These are phyloP conservation scores for Leptinotarsa rubiginosa DNA, from an alignment of 2,888 invertebrate species.

Conservation along the genomic window DNA sequence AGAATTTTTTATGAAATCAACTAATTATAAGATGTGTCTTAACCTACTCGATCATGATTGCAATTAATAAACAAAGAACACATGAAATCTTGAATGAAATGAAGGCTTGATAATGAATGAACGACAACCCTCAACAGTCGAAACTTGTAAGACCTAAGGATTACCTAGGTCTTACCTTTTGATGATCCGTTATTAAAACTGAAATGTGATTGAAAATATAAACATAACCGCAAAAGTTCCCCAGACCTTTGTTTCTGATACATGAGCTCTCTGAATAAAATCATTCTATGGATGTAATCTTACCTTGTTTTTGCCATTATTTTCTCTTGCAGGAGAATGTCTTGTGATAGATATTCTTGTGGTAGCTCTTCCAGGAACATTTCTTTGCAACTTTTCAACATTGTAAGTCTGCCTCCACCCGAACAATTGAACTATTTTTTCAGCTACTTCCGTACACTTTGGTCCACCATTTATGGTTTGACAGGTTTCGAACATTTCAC, in stretches of 20 bases:
- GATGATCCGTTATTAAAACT: not conserved
- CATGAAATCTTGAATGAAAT: too few species aligned
- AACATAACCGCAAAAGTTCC: too few species aligned
- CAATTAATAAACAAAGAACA: too few species aligned
- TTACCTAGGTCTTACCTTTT: not conserved
- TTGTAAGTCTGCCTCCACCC: constrained; percentile 86
- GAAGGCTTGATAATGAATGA: too few species aligned
- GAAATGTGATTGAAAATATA: not conserved
- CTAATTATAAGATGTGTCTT: too few species aligned
- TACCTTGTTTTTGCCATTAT: constrained; percentile 51
- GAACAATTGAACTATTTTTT: constrained; percentile 81
- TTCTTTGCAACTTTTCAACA: constrained; percentile 80
- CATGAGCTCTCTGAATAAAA: not conserved
- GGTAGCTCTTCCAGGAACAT: constrained; percentile 68
- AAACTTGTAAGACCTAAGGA: too few species aligned
- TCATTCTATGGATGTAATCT: constrained; percentile 30
- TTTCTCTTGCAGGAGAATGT: constrained; percentile 54
- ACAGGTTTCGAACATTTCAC: constrained; percentile 63
- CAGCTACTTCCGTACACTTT: constrained; percentile 81
- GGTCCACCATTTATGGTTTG: constrained; percentile 63
- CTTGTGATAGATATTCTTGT: constrained; percentile 68
- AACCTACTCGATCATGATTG: too few species aligned
- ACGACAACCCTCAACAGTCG: too few species aligned
- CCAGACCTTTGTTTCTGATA: too few species aligned
- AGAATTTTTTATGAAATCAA: too few species aligned